These are phyloP conservation scores for Adelges cooleyi DNA, from an alignment of 1,140 invertebrate genomes.

Conservation along the genomic window DNA sequence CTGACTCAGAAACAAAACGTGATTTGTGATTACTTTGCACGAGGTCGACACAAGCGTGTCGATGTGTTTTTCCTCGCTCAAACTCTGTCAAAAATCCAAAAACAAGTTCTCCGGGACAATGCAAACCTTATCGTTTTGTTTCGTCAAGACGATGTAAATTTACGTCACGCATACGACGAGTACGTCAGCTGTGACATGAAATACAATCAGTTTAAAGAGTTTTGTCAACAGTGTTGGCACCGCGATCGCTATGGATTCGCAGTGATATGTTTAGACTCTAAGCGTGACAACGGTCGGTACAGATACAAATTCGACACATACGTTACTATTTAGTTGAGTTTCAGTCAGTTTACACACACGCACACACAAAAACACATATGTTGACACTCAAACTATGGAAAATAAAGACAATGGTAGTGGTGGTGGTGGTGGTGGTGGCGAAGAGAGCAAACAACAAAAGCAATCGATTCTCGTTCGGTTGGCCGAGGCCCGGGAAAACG, in stretches of 20 bases:
- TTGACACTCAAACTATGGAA: too few relatives aligned
- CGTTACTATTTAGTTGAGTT: neutral
- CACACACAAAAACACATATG: too few relatives aligned
- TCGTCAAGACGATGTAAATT: conserved; percentile 38
- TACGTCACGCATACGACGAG: conserved; percentile 39
- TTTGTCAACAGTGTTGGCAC: conserved; percentile 31
- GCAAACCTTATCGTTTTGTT: conserved; percentile 39
- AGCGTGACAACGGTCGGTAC: neutral
- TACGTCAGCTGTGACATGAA: conserved; percentile 37
- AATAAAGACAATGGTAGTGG: too few relatives aligned
- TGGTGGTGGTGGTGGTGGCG: neutral
- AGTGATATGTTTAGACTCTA: neutral
- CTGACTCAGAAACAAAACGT: conserved; percentile 38
- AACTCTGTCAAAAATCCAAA: too few relatives aligned
- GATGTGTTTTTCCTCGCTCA: too few relatives aligned
- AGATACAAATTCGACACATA: neutral
- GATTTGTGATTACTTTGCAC: too few relatives aligned
- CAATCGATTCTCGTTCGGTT: neutral
- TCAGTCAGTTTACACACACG: too few relatives aligned
- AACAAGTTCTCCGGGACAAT: conserved; percentile 38
- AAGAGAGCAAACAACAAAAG: neutral
- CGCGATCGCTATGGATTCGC: neutral
- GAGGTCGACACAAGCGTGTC: too few relatives aligned
- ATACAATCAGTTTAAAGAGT: conserved; percentile 31
- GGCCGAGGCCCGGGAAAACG: conserved; percentile 3